phyloP scores from a whole-genome alignment of 1,140 invertebrate genomes.

The Magallana angulata region DNA sequence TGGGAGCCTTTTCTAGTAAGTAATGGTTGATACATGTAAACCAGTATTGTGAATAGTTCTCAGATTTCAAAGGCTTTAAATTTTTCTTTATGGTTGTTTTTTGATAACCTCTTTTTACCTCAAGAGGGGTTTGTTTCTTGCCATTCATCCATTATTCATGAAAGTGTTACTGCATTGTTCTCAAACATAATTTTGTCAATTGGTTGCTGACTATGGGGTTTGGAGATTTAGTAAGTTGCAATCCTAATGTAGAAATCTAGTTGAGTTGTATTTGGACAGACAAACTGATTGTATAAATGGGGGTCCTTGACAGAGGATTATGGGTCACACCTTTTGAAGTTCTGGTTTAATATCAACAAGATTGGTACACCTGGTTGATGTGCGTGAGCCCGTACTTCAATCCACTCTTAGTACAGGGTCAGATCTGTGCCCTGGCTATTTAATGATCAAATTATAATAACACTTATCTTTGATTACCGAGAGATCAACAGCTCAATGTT shows the following conservation, averaged over 20 bases:
- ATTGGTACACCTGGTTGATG: neutral
- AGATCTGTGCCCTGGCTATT: neutral
- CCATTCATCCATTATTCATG: no score
- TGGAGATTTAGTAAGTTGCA: no score
- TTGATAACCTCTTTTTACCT: no score
- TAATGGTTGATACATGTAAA: neutral
- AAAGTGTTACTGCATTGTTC: no score
- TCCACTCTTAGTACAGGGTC: neutral
- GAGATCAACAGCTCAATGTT: slow-evolving; percentile 27
- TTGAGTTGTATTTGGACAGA: neutral
- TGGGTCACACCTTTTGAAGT: neutral
- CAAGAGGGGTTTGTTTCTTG: no score
- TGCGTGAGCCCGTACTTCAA: neutral
- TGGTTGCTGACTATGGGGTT: no score
- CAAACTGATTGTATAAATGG: neutral
- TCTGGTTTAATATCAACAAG: neutral
- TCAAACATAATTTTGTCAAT: no score
- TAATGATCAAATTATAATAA: slow-evolving; percentile 22
- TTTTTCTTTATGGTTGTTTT: neutral
- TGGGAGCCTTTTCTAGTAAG: no score
- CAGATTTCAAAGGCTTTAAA: neutral
- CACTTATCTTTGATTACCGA: slow-evolving; percentile 4
- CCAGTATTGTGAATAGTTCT: neutral
- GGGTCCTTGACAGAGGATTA: neutral
- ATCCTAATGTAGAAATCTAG: no score